Evolutionary conservation across 2,797 vertebrate species (phyloP).

Genomic region (Telmatherina bonti): DNA sequence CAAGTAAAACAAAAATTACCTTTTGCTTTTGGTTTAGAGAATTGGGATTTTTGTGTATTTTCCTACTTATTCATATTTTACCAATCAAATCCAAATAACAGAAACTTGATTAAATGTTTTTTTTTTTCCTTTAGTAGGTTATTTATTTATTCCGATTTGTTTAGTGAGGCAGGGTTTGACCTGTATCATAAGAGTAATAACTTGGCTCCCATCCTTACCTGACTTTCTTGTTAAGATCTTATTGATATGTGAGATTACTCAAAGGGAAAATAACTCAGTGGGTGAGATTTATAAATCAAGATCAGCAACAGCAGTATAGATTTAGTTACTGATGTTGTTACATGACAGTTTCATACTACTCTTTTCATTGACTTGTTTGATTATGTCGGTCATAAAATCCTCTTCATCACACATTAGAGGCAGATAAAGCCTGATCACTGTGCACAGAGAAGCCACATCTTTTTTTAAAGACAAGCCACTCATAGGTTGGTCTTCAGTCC

Average conservation of each 20-base stretch:
- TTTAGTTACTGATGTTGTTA: background rate
- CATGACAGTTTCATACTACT: background rate
- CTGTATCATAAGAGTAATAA: background rate
- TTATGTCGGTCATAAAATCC: background rate
- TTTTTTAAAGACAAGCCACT: background rate
- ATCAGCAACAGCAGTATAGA: background rate
- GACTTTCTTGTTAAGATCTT: background rate
- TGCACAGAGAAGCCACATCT: background rate
- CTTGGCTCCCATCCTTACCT: background rate
- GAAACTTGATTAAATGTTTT: background rate
- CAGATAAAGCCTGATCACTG: background rate
- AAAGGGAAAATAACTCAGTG: background rate
- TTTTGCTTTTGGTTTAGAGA: constrained; percentile 4
- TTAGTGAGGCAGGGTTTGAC: background rate
- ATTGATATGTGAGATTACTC: background rate
- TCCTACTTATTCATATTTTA: background rate
- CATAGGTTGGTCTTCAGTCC: background rate
- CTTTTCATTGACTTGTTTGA: background rate
- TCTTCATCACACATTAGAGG: background rate
- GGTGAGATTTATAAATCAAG: background rate
- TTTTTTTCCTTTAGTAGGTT: background rate
- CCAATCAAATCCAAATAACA: background rate
- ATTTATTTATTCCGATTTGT: background rate
- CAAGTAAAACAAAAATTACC: background rate
- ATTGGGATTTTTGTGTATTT: background rate